phyloP scores from a whole-genome alignment of 2,888 invertebrate genomes.

The Xestoiulus laeticollis region DNA sequence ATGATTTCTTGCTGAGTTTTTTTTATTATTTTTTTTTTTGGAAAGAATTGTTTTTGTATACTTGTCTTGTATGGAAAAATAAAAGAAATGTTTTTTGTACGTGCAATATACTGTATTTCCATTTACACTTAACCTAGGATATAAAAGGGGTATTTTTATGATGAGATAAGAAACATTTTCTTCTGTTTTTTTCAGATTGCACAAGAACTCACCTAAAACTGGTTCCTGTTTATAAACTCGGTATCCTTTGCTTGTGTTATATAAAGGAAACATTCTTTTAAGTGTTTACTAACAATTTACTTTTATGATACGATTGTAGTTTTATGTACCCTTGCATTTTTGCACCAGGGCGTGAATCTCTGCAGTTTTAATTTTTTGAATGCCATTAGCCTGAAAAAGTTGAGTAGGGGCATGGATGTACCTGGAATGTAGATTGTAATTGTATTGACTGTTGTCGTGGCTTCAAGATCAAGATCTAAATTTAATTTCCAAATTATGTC shows the following conservation, averaged over 20 bases:
- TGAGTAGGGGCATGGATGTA: too few species aligned
- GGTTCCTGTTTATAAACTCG: neutral
- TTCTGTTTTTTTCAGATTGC: neutral
- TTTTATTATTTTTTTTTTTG: conserved; percentile 23
- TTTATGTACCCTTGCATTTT: neutral
- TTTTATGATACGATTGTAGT: neutral
- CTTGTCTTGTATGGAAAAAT: conserved; percentile 49
- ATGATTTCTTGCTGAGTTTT: conserved; percentile 8
- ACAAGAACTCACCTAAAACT: neutral
- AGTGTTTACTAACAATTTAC: too few species aligned
- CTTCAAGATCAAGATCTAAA: neutral
- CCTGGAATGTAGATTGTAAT: too few species aligned
- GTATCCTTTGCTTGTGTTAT: neutral
- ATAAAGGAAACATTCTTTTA: neutral
- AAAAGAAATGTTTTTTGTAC: conserved; percentile 50
- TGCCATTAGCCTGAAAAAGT: too few species aligned
- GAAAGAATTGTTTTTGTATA: conserved; percentile 49
- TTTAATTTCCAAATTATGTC: neutral
- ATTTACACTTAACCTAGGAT: too few species aligned
- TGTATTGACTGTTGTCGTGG: neutral
- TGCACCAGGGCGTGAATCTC: neutral
- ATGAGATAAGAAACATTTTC: neutral
- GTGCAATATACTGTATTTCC: neutral
- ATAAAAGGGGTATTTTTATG: neutral
- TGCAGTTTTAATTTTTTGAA: neutral